These are phyloP conservation scores for Sarcophaga caerulescens DNA, from an alignment of 2,888 invertebrate genomes.

Conservation along the genomic window DNA sequence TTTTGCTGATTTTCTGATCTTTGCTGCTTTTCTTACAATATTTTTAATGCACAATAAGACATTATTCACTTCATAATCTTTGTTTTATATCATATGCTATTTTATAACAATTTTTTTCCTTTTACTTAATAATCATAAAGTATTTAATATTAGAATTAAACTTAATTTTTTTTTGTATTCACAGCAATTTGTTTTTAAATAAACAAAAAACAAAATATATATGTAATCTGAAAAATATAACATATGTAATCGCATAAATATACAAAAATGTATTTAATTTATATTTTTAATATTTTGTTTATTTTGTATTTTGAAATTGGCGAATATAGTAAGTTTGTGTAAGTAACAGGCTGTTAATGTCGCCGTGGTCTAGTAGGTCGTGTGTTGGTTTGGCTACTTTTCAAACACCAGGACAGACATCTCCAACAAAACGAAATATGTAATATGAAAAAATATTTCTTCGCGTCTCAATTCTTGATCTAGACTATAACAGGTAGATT, in stretches of 20 bases:
- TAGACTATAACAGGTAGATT: too few relatives aligned
- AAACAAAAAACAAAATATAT: background rate
- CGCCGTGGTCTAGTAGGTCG: too few relatives aligned
- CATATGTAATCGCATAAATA: conserved; percentile 2
- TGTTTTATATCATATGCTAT: background rate
- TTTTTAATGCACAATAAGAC: conserved; percentile 45
- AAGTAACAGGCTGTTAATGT: too few relatives aligned
- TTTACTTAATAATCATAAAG: conserved; percentile 44
- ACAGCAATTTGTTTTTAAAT: conserved; percentile 23
- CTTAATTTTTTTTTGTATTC: conserved; percentile 12
- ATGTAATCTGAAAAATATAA: conserved; percentile 1
- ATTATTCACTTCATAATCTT: conserved; percentile 17
- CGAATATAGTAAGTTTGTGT: too few relatives aligned
- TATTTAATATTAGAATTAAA: conserved; percentile 41
- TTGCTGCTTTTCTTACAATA: conserved; percentile 18
- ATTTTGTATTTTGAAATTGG: too few relatives aligned
- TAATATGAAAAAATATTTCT: too few relatives aligned
- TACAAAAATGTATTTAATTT: background rate
- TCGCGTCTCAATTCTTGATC: too few relatives aligned
- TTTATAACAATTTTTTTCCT: conserved; percentile 23
- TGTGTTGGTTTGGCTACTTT: too few relatives aligned
- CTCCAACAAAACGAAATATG: too few relatives aligned
- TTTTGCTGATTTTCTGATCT: conserved; percentile 60
- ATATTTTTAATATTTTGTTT: too few relatives aligned
- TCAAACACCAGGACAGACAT: too few relatives aligned